Base-by-base conservation (phyloP, 2,888 invertebrate genomes). In the Andrena trimmerana region DNA sequence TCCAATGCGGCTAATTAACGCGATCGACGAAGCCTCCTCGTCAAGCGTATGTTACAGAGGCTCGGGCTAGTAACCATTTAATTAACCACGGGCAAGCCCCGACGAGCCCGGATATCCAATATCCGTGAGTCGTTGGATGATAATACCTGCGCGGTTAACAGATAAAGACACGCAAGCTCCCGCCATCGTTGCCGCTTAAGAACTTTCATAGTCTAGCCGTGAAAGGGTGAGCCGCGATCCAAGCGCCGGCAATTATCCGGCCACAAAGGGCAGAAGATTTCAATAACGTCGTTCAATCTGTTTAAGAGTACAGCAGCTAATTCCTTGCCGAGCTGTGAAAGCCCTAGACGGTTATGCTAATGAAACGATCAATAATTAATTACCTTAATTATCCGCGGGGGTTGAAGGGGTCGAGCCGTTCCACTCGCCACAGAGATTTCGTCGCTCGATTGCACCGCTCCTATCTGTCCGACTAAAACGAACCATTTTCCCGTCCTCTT, bases 291-390 rank as follows among this genome's bases (percentile, higher is more conserved):
- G 76, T 73, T 63, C 65, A 54, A 69, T 76, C 59, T 20, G 62
- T 36, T 48, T 73, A 77, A 73, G 31, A 63, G 36, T 54, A 66
- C 59, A 48, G 20, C 10, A n/a, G 76, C 33, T 69, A 83, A 73
- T 77, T 52, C n/a, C 48, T 52, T 31, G 48, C 60, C 71, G 54
- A 66, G 27, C 78, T 54, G 62, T 68, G 27, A 54, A 71, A 72
- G 52, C 66, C 60, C 29, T 20, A 62, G 62, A 33, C 50, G 27
- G 71, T 74, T 78, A 59, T 70, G 73, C 77, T 81, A 78, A 81
- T 74, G 73, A 74, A 81, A 83, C 73, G 81, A 67, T 81, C 74
- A 72, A 84, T 84, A 83, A 83, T 76, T 69, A 76, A 83, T 57
- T 60, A 59, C 36, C 50, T 57, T 76, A 79, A 78, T 78, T 83